phyloP scores from a whole-genome alignment of 2,113 vertebrate species.

The Oreochromis tanganicae region DNA sequence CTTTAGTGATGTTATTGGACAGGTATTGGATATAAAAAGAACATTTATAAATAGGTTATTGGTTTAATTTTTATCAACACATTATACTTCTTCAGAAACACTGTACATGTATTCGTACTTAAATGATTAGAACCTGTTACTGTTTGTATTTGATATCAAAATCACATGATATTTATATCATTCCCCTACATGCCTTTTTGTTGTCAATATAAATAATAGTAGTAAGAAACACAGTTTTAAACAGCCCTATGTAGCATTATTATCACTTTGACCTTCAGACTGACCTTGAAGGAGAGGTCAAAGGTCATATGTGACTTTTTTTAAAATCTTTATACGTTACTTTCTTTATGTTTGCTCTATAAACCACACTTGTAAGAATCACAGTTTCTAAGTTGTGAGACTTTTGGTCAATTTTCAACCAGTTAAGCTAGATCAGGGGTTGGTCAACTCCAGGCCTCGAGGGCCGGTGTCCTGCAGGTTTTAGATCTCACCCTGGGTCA shows the following conservation, averaged over 20 bases:
- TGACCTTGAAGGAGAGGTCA: not conserved
- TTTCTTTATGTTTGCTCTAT: not conserved
- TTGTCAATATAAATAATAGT: not conserved
- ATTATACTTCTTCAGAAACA: not conserved
- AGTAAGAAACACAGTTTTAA: not conserved
- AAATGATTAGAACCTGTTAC: not conserved
- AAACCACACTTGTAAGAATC: not conserved
- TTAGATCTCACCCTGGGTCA: not conserved
- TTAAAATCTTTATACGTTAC: not conserved
- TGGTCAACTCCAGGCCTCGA: not conserved
- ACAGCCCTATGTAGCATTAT: not conserved
- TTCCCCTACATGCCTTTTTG: not conserved
- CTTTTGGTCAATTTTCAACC: not conserved
- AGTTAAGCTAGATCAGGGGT: not conserved
- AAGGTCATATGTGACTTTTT: not conserved
- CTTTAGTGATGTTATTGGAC: not conserved
- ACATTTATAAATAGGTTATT: too few relatives aligned
- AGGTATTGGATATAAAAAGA: not conserved
- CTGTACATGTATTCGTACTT: not conserved
- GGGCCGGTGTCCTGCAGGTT: not conserved
- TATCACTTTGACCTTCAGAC: not conserved
- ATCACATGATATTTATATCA: not conserved
- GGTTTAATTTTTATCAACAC: too few relatives aligned
- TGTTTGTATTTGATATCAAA: not conserved
- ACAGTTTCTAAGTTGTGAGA: not conserved